Percentiles rank a stretch among this genome's conserved stretches.
phyloP scores from a whole-genome alignment of 1,140 invertebrate species.

The Metaphire vulgaris region DNA sequence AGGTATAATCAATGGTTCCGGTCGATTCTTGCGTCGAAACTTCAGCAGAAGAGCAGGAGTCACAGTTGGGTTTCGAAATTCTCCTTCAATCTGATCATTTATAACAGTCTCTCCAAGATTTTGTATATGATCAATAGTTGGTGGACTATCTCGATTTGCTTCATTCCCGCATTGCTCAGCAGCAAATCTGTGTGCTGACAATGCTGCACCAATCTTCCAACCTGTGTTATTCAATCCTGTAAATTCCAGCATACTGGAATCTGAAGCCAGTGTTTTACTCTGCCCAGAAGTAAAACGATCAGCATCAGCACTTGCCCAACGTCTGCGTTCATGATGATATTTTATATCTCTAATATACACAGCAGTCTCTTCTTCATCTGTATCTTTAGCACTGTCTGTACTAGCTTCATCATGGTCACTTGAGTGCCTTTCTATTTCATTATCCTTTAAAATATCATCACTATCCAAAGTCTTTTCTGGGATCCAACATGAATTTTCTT shows the following conservation, averaged over 20 bases:
- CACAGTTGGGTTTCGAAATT: neutral
- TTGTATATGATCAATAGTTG: too few species aligned
- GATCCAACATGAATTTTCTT: too few species aligned
- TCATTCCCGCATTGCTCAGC: too few species aligned
- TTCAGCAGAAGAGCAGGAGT: neutral
- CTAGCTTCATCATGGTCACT: neutral
- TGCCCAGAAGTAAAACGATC: neutral
- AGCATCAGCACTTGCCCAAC: neutral
- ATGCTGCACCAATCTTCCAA: too few species aligned
- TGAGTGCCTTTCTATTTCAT: neutral
- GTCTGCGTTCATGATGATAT: neutral
- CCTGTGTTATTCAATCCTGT: too few species aligned
- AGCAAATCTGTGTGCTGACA: too few species aligned
- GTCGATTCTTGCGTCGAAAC: constrained; percentile 2
- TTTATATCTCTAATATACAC: neutral
- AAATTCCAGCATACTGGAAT: too few species aligned
- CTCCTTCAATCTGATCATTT: neutral
- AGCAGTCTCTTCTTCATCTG: neutral
- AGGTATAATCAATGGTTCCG: constrained; percentile 17
- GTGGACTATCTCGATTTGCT: too few species aligned
- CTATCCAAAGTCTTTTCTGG: too few species aligned
- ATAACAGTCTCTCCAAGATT: too few species aligned
- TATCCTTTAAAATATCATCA: too few species aligned
- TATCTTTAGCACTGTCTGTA: neutral
- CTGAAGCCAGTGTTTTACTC: too few species aligned